Evolutionary conservation across 2,113 vertebrate species (phyloP), one percentile per base, ranked within the genome.

Genomic region (Otocyon megalotis): DNA sequence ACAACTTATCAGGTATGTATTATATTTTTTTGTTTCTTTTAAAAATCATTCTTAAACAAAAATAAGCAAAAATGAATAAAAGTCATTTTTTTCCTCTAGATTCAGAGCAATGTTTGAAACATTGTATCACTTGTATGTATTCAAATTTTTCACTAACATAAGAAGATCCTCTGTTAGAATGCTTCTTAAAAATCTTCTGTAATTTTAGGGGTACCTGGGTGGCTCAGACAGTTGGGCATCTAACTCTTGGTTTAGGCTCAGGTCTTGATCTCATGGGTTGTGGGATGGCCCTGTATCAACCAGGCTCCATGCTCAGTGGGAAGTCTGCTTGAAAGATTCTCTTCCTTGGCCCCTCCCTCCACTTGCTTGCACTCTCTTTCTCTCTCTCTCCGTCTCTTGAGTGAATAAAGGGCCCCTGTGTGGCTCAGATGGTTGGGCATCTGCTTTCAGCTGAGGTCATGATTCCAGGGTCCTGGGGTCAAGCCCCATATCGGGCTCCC

Each of bases 1-100:
- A 98, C 94, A 81, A 92, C 81, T 69, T 50, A 54, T 83, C 85
- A 72, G 91, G 89, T 95, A 95, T 71, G 14, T 94, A 30, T 89
- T 53, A 80, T 0, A 37, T 17, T 81, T 90, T 90, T 85, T 16
- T 88, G 16, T 81, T 97, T 62, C 32, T 89, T 94, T 89, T 50
- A 48, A 84, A 93, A 93, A 72, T 37, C 14, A 62, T 43, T 53
- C 24, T 62, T 62, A 3, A 26, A 62, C 58, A 58, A 60, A 60
- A 58, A 24, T 24, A 62, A 62, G 24, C 58, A 60, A 60, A 43
- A 60, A 60, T 22, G 24, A 62, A 62, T 37, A 56, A 83, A 92
- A 93, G 65, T 32, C 12, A 56, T 53, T 53, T 35, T 80, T 94
- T 60, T 10, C 14, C 54, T 97, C 86, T 91, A 20, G 35, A 74